Conservation (phyloP, 2,797 vertebrate species). For the Rhinatrema bivittatum region DNA sequence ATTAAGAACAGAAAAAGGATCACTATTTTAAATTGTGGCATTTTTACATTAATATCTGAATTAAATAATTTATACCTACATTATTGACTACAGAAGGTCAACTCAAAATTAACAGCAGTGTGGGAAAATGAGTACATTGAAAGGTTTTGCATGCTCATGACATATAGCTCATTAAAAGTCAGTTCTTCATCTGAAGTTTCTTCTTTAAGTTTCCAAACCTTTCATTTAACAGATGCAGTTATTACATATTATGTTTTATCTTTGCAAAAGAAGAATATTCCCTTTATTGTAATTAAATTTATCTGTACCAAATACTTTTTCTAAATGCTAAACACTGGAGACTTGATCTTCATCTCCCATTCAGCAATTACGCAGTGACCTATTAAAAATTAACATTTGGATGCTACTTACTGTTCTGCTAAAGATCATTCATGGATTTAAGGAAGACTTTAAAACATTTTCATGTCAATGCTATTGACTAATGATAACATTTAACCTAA, state of each 20-base stretch:
- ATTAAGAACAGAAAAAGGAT: no score
- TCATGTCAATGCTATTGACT: conserved; percentile 13
- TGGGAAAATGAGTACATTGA: neutral
- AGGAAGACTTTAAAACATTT: conserved; percentile 10
- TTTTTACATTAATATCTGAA: no score
- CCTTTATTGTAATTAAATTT: conserved; percentile 6
- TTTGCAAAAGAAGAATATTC: neutral
- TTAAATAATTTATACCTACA: no score
- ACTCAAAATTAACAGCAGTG: no score
- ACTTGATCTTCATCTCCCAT: conserved; percentile 22
- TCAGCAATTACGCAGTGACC: conserved; percentile 13
- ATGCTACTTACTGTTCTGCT: conserved; percentile 12
- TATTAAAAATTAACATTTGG: conserved; percentile 15
- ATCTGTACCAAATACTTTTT: conserved; percentile 3
- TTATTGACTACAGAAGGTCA: no score
- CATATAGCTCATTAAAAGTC: neutral
- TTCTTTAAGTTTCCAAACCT: conserved; percentile 7
- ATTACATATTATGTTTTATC: conserved; percentile 9
- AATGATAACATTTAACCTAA: conserved; percentile 25
- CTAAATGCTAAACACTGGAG: conserved; percentile 11
- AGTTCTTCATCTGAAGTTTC: neutral
- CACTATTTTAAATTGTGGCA: no score
- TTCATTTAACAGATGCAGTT: no score
- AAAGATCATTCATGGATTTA: conserved; percentile 18
- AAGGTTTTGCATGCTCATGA: neutral